Percentiles rank a stretch among this genome's conserved stretches.
phyloP scores from a whole-genome alignment of 2,113 vertebrate genomes.

The Henicopernis longicauda region DNA sequence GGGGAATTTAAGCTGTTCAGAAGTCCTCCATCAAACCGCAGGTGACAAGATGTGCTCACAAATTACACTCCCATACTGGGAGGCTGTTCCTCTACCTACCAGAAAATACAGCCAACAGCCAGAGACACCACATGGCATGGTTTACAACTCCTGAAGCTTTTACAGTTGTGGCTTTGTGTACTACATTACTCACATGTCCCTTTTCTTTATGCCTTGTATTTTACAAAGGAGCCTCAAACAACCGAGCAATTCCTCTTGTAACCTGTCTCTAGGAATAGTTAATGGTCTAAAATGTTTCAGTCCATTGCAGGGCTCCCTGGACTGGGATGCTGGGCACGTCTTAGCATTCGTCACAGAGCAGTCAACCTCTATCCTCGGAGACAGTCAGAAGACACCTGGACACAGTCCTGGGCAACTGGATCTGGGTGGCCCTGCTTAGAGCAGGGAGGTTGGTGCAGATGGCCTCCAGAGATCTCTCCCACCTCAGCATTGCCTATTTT shows the following conservation, averaged over 20 bases:
- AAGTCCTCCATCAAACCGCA: not conserved
- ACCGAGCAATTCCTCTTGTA: not conserved
- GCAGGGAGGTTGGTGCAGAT: not conserved
- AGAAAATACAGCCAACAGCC: not conserved
- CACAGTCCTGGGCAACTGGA: not conserved
- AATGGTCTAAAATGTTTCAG: accelerated
- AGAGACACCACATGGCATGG: accelerated
- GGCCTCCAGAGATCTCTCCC: not conserved
- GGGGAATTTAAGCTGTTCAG: not conserved
- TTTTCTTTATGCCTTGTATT: not conserved
- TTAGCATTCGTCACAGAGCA: accelerated
- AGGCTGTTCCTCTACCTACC: not conserved
- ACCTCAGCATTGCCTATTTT: accelerated
- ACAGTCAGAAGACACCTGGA: not conserved
- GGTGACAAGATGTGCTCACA: not conserved
- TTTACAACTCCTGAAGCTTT: not conserved
- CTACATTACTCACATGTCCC: not conserved
- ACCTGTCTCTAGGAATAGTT: not conserved
- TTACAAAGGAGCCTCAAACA: not conserved
- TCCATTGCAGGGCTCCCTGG: not conserved
- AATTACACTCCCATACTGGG: not conserved
- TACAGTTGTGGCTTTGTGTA: not conserved
- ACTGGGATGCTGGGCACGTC: accelerated
- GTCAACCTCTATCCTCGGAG: not conserved
- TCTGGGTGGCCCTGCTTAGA: not conserved